These are phyloP conservation scores for Pseudocheirus occidentalis DNA, from an alignment of 2,797 vertebrate genomes.

Conservation along the genomic window DNA sequence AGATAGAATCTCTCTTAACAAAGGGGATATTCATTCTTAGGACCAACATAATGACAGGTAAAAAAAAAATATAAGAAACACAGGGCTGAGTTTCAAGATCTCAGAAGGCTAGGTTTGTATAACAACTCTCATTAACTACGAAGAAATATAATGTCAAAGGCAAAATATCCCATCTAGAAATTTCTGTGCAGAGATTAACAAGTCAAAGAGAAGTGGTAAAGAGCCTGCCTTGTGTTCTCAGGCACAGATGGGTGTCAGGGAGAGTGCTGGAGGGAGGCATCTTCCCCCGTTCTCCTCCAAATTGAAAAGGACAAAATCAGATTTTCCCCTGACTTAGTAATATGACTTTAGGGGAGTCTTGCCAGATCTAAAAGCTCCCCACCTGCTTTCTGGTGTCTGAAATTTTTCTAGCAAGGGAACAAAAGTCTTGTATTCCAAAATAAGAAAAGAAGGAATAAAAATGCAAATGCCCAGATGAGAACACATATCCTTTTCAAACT, in stretches of 20 bases:
- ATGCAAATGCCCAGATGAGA: neutral
- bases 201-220: neutral
- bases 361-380: neutral
- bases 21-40: neutral
- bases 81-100: neutral
- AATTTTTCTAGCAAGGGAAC: neutral
- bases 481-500: neutral
- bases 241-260: neutral
- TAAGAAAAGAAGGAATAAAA: neutral
- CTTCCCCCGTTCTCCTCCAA: neutral
- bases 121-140: neutral
- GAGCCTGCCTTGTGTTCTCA: neutral
- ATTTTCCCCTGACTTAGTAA: neutral
- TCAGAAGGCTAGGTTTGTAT: neutral
- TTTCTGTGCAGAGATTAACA: neutral
- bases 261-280: neutral
- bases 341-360: neutral
- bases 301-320: neutral
- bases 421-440: neutral
- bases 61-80: neutral
- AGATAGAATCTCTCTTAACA: neutral
- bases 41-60: neutral
- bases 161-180: neutral
- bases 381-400: neutral
- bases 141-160: neutral